Evolutionary conservation across 2,113 vertebrate genomes (phyloP).

Genomic region (Protobothrops mucrosquamatus): DNA sequence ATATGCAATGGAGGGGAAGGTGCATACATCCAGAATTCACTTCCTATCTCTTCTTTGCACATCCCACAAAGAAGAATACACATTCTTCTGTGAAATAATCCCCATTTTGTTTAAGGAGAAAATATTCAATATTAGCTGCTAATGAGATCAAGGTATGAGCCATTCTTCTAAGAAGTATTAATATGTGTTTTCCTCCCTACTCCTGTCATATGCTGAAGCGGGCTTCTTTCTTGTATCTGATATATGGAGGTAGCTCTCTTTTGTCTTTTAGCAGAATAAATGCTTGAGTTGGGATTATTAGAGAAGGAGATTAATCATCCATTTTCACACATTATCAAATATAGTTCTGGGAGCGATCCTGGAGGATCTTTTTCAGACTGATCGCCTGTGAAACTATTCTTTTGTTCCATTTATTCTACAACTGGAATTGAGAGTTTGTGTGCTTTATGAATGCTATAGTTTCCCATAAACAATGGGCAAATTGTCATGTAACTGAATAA

Average conservation of each 20-base stretch:
- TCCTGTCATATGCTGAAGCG: not conserved
- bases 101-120: not conserved
- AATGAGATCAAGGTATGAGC: slow-evolving; percentile 30
- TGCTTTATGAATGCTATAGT: not conserved
- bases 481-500: slow-evolving; percentile 14
- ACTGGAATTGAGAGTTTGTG: not conserved
- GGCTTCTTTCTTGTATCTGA: not conserved
- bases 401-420: slow-evolving; percentile 33
- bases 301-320: not conserved
- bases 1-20: not conserved
- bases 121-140: not conserved
- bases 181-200: not conserved
- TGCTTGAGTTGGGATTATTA: not conserved
- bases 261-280: not conserved
- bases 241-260: not conserved
- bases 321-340: not conserved
- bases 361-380: not conserved
- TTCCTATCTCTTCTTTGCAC: not conserved
- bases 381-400: not conserved
- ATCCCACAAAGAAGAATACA: not conserved
- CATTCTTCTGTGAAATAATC: not conserved
- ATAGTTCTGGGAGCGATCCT: not conserved
- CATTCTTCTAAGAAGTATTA: not conserved
- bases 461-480: slow-evolving; percentile 21
- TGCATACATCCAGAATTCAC: not conserved